These are phyloP conservation scores for Trachelipus rathkii DNA, from an alignment of 1,140 invertebrate genomes.

Conservation along the genomic window DNA sequence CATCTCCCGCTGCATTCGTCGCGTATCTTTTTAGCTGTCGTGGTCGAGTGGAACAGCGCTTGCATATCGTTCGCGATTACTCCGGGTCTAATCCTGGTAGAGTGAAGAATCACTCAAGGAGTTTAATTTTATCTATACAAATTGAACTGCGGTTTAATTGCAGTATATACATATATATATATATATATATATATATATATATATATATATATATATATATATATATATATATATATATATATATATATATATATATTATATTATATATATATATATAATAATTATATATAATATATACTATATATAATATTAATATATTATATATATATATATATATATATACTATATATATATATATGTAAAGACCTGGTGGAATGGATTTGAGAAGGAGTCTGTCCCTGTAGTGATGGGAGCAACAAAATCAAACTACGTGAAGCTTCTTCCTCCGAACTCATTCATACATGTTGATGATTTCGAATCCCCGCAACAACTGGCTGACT, in stretches of 20 bases:
- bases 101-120: too few species aligned
- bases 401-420: slow-evolving; percentile 54
- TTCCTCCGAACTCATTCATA: slow-evolving; percentile 51
- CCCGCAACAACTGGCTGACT: slow-evolving; percentile 48
- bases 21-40: too few species aligned
- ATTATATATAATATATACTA: background rate
- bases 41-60: too few species aligned
- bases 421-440: slow-evolving; percentile 49
- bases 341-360: background rate
- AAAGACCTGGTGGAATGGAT: slow-evolving; percentile 56
- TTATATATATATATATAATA: slow-evolving; percentile 16
- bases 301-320: background rate
- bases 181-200: too few species aligned
- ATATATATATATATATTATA: background rate
- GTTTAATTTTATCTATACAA: too few species aligned
- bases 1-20: too few species aligned
- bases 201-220: too few species aligned
- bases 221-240: too few species aligned
- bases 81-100: too few species aligned
- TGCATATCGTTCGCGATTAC: too few species aligned
- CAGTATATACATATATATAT: too few species aligned
- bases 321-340: slow-evolving; percentile 10
- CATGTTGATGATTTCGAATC: slow-evolving; percentile 50
- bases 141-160: too few species aligned
- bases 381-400: slow-evolving; percentile 51